Evolutionary conservation across 2,888 invertebrate genomes (phyloP).

Genomic region (Lasiommata megera): DNA sequence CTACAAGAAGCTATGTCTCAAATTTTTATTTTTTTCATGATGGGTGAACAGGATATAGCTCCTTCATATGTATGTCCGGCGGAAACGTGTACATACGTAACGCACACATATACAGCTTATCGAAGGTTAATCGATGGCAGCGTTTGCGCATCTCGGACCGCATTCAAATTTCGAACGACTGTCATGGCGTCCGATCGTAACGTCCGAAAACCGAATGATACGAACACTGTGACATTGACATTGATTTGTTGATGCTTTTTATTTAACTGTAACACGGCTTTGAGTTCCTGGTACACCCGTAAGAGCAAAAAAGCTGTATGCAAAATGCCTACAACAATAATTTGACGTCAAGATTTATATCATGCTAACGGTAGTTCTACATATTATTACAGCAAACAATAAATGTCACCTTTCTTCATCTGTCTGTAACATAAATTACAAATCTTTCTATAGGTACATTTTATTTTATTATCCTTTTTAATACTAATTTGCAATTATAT

Average conservation of each 20-base stretch:
- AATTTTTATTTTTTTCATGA: background rate
- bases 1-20: background rate
- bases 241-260: conserved; percentile 53
- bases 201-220: conserved; percentile 54
- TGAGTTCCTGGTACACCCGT: background rate
- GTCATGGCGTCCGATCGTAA: conserved; percentile 65
- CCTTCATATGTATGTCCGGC: conserved; percentile 49
- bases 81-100: conserved; percentile 56
- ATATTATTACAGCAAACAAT: background rate
- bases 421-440: too few relatives aligned
- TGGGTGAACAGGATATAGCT: conserved; percentile 48
- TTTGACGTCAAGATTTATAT: background rate
- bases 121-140: conserved; percentile 63
- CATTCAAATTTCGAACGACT: conserved; percentile 77
- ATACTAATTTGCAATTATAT: too few relatives aligned
- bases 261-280: conserved; percentile 18
- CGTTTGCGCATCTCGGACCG: conserved; percentile 72
- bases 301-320: background rate
- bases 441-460: too few relatives aligned
- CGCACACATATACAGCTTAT: conserved; percentile 60
- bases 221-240: conserved; percentile 60
- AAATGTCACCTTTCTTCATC: background rate
- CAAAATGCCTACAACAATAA: background rate
- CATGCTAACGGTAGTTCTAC: background rate
- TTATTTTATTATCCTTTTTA: too few relatives aligned